These are phyloP conservation scores for Metacarcinus magister DNA, from an alignment of 2,888 invertebrate species.

Conservation along the genomic window DNA sequence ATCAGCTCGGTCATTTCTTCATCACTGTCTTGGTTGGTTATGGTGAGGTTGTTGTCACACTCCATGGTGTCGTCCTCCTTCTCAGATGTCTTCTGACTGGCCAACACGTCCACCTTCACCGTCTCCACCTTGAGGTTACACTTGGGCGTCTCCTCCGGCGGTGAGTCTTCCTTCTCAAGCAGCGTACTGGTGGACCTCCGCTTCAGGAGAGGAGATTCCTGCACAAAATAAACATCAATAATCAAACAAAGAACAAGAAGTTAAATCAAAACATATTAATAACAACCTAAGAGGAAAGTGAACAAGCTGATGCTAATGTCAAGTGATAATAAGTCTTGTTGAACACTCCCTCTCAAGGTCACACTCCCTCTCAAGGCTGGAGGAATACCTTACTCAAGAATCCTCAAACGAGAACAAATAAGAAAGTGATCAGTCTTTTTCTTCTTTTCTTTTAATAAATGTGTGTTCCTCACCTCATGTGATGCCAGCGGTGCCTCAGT, in stretches of 20 bases:
- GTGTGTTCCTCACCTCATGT: constrained; percentile 65
- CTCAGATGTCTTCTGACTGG: constrained; percentile 62
- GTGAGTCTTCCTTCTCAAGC: constrained; percentile 70
- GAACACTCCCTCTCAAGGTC: too few species aligned
- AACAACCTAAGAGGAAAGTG: background rate
- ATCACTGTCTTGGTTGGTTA: constrained; percentile 27
- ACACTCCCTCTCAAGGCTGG: too few species aligned
- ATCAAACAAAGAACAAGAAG: background rate
- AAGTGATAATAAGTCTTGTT: too few species aligned
- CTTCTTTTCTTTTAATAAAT: too few species aligned
- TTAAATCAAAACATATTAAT: background rate
- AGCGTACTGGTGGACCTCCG: constrained; percentile 67
- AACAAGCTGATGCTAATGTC: background rate
- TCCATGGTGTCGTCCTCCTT: constrained; percentile 70
- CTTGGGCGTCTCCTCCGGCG: constrained; percentile 64
- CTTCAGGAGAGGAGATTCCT: constrained; percentile 81
- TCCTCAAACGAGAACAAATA: too few species aligned
- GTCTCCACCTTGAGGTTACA: constrained; percentile 64
- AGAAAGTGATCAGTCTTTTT: too few species aligned
- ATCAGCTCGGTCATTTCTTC: constrained; percentile 67
- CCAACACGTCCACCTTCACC: constrained; percentile 66
- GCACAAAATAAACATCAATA: background rate
- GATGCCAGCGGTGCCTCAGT: constrained; percentile 81
- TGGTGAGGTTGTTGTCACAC: constrained; percentile 54
- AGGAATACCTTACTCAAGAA: too few species aligned